Conservation (phyloP, 2,113 vertebrate species). For the Spheniscus mendiculus region DNA sequence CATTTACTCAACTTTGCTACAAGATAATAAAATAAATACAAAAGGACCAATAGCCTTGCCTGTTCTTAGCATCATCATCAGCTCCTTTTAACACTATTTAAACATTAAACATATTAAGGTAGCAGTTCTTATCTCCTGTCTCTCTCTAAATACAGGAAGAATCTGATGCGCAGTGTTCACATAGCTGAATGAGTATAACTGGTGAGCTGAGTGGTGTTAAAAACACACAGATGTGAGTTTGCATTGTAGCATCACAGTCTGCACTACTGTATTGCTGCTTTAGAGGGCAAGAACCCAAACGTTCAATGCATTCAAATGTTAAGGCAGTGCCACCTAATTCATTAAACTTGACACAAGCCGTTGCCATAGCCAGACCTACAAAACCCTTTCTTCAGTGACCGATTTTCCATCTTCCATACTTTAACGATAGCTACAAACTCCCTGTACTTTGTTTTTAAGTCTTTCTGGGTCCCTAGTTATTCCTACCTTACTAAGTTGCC, state of each 20-base stretch:
- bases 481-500: not conserved
- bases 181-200: not conserved
- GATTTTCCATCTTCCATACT: not conserved
- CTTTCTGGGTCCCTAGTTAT: not conserved
- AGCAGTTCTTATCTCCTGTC: not conserved
- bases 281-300: not conserved
- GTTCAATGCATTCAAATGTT: not conserved
- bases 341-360: not conserved
- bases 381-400: not conserved
- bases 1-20: not conserved
- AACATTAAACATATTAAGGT: not conserved
- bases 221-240: not conserved
- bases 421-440: not conserved
- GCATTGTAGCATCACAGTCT: not conserved
- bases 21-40: not conserved
- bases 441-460: not conserved
- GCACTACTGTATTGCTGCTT: not conserved
- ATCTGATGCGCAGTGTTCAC: not conserved
- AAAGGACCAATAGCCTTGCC: not conserved
- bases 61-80: not conserved
- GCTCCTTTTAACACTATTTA: not conserved
- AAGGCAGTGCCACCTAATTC: not conserved
- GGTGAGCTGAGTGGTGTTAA: not conserved
- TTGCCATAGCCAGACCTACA: not conserved
- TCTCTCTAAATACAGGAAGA: not conserved